These are phyloP conservation scores for Tetheella fluctuosa DNA, from an alignment of 2,888 invertebrate genomes.

Conservation along the genomic window DNA sequence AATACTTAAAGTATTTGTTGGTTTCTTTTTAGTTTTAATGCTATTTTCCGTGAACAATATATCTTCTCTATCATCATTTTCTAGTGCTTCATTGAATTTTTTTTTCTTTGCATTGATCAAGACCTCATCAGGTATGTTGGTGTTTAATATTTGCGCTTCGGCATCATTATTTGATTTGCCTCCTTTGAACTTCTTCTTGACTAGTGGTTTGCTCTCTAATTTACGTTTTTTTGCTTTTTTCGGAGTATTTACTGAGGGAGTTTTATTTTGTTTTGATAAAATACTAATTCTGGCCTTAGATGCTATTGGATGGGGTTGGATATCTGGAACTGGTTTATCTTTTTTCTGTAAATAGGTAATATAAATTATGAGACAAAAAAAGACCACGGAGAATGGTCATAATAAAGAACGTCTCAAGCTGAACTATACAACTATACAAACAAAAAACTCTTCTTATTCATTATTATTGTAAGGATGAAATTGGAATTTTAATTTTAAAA, in stretches of 20 bases:
- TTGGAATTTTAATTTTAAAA: too few species aligned
- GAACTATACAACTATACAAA: too few species aligned
- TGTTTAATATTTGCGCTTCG: slow-evolving; percentile 41
- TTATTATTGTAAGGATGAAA: too few species aligned
- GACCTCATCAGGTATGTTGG: slow-evolving; percentile 57
- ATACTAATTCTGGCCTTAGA: not conserved
- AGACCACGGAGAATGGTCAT: too few species aligned
- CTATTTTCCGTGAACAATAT: slow-evolving; percentile 40
- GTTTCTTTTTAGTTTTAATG: slow-evolving; percentile 26
- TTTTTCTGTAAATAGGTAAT: slow-evolving; percentile 24
- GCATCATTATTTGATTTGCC: slow-evolving; percentile 19
- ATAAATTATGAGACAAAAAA: slow-evolving; percentile 9
- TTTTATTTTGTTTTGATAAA: slow-evolving; percentile 19
- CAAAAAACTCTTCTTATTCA: too few species aligned
- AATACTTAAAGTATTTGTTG: slow-evolving; percentile 15
- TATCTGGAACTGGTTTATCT: slow-evolving; percentile 22
- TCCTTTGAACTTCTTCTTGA: slow-evolving; percentile 18
- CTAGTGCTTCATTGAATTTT: slow-evolving; percentile 53
- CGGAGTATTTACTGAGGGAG: slow-evolving; percentile 8
- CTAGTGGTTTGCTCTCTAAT: not conserved
- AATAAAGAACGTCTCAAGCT: too few species aligned
- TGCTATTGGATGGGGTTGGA: not conserved
- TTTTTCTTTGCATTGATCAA: slow-evolving; percentile 61
- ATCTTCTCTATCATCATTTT: slow-evolving; percentile 53
- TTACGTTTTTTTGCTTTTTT: slow-evolving; percentile 19